Evolutionary conservation across 2,797 vertebrate genomes (phyloP), one percentile per base, ranked within the genome.

Genomic region (Aythya fuligula): DNA sequence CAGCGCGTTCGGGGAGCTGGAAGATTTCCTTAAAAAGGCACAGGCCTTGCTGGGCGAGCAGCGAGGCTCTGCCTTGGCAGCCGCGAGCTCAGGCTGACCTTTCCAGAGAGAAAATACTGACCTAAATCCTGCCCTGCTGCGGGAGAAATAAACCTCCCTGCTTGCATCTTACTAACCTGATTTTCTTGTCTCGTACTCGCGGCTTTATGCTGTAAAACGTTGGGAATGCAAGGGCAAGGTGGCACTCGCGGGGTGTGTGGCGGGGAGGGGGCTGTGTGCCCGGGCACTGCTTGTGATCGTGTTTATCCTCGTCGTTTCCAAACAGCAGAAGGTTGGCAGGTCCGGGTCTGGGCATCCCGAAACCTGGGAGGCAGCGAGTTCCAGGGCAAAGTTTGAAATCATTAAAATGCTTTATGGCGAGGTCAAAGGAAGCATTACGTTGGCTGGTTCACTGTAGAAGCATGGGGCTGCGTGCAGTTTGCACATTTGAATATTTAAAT

Each of bases 21-120:
- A 70, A 98, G 96, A 98, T 98, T 98, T 96, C 98, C 98, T 98
- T 98, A 98, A 98, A 98, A 98, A 98, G 98, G 98, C 98, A 98
- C 97, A 97, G 94, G 67, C 92, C 62, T 97, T 95, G 94, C 97
- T 94, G 97, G 97, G 97, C 36, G 87, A 97, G 94, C 96, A 56
- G 72, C 72, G 95, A 94, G 87, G 73, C 87, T 97, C 94, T 96
- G 94, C 96, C 96, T 98, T 98, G 98, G 98, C 98, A 98, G 93
- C 95, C n/a, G 14, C n/a, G 9, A 64, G 80, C 77, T 78, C 89
- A 91, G 93, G 93, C 94, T 96, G 96, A 95, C 95, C 96, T 94
- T 95, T 97, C 91, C 96, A 95, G 95, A 81, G 95, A 92, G 91
- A 97, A 93, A 97, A 83, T 75, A 80, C 84, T 97, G 96, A 95